Evolutionary conservation across 2,797 vertebrate species (phyloP).

Genomic region (Acrossocheilus fasciatus): DNA sequence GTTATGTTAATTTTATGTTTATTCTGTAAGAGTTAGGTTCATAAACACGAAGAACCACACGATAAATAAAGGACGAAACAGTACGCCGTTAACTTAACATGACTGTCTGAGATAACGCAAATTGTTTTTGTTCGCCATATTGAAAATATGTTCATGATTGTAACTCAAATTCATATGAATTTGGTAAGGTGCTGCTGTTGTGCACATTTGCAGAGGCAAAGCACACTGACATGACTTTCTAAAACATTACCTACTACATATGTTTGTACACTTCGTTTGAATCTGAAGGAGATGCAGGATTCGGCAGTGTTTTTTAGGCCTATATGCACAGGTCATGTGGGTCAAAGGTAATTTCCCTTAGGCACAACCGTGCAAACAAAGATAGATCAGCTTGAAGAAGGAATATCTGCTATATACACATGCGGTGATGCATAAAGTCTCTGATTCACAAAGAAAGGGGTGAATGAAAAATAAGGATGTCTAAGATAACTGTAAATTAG

Average conservation of each 20-base stretch:
- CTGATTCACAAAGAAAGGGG: not conserved
- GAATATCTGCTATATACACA: constrained; percentile 5
- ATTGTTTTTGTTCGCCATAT: not conserved
- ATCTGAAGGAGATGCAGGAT: not conserved
- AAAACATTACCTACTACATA: not conserved
- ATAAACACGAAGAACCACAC: not conserved
- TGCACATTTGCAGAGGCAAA: not conserved
- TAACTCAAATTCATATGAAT: not conserved
- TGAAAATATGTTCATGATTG: not conserved
- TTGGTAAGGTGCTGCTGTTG: not conserved
- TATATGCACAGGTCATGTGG: not conserved
- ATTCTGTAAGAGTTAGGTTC: not conserved
- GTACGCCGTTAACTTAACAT: too few species aligned
- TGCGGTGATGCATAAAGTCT: not conserved
- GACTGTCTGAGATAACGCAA: not conserved
- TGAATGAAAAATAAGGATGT: not conserved
- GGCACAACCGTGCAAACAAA: not conserved
- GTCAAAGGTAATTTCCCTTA: not conserved
- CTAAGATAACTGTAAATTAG: not conserved
- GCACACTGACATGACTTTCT: not conserved
- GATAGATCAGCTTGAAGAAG: not conserved
- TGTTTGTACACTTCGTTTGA: not conserved
- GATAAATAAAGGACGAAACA: not conserved
- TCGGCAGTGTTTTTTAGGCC: not conserved
- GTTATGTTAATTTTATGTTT: too few species aligned